A percentile compares a stretch with the other conserved stretches of the same genome.
phyloP scores from a whole-genome alignment of 2,888 invertebrate genomes.

The Conistra vaccinii region DNA sequence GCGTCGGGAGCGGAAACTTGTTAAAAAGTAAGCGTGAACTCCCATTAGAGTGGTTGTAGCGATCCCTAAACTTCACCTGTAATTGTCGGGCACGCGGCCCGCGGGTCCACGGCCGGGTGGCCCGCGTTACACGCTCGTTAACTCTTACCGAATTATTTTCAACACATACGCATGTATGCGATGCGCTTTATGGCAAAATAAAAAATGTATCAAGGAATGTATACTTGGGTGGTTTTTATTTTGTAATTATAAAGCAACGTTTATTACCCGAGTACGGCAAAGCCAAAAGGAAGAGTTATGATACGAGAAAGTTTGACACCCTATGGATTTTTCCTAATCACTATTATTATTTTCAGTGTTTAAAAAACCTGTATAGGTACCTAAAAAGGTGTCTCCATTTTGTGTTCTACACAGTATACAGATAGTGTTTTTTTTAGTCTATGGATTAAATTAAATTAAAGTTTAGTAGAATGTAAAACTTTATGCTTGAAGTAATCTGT shows the following conservation, averaged over 20 bases:
- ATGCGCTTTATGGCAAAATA: constrained; percentile 20
- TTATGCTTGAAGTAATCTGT: neutral
- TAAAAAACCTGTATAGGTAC: neutral
- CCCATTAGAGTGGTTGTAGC: constrained; percentile 77
- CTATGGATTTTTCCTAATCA: neutral
- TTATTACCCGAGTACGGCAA: no score
- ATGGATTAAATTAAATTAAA: neutral
- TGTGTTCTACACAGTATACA: no score
- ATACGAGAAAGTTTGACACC: neutral
- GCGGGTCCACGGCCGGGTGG: constrained; percentile 37
- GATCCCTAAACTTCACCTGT: constrained; percentile 77
- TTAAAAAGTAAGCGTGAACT: constrained; percentile 86
- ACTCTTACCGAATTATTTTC: constrained; percentile 66
- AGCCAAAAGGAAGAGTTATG: no score
- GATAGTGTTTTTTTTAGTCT: neutral
- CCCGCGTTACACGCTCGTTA: constrained; percentile 67
- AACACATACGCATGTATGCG: constrained; percentile 47
- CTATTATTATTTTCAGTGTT: neutral
- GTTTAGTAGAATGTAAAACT: neutral
- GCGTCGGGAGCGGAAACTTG: constrained; percentile 77
- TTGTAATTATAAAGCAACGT: constrained; percentile 12
- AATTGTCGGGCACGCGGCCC: constrained; percentile 69
- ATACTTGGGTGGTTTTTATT: neutral
- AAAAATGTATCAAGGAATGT: constrained; percentile 14
- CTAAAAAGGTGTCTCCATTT: neutral